A percentile compares a stretch with the other conserved stretches of the same genome.
These are phyloP conservation scores for Caenorhabditis angaria DNA, from an alignment of 2,888 invertebrate genomes.

Conservation along the genomic window DNA sequence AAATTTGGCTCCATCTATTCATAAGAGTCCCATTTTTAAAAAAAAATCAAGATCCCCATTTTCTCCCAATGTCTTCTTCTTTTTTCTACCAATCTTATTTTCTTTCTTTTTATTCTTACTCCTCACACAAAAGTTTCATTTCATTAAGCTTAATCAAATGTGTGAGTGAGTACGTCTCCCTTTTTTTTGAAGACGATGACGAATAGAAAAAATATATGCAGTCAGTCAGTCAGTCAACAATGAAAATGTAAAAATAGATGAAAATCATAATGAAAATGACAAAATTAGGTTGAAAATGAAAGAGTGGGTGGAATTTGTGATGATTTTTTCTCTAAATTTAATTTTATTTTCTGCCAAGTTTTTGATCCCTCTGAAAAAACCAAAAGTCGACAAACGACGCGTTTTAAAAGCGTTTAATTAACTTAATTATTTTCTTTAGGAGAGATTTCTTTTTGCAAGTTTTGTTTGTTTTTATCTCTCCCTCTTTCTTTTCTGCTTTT, in stretches of 20 bases:
- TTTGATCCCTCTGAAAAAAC: background rate
- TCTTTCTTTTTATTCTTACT: background rate
- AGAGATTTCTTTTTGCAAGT: background rate
- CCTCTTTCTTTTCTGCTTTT: background rate
- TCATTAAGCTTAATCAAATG: conserved; percentile 48
- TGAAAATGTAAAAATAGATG: background rate
- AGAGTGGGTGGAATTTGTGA: background rate
- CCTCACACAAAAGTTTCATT: conserved; percentile 15
- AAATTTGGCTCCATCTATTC: background rate
- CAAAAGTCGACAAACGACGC: background rate
- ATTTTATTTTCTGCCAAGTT: too few species aligned
- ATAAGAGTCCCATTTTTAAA: too few species aligned
- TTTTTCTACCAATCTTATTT: background rate
- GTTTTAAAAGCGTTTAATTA: background rate
- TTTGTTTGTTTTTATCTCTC: background rate
- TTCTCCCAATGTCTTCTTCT: background rate
- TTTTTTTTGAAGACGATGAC: background rate
- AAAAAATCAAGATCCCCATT: too few species aligned
- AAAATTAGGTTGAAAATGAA: background rate
- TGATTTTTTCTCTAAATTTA: too few species aligned
- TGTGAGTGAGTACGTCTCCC: background rate
- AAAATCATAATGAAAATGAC: background rate
- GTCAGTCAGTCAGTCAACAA: too few species aligned
- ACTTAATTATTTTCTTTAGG: background rate
- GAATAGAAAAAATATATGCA: conserved; percentile 1